Base-by-base conservation (phyloP, 2,113 vertebrate genomes). In the Monarcha castaneiventris region DNA sequence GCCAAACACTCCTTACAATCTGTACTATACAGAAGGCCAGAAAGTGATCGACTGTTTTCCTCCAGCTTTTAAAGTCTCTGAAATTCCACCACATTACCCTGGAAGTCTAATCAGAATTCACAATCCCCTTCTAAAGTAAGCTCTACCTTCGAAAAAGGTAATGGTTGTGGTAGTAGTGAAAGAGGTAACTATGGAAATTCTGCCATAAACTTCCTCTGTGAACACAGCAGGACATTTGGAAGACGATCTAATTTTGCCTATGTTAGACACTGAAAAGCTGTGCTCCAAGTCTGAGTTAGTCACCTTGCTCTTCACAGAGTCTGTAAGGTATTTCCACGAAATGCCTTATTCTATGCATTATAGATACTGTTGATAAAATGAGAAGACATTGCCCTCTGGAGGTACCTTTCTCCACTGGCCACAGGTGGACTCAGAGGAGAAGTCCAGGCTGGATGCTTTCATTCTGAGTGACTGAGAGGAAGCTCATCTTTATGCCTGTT, bases 361-460 rank as follows among this genome's bases (percentile, higher is more conserved):
- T 37, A 88, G 41, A 11, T 16, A 27, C 17, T 83, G 66, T 27
- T 80, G 32, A 76, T 83, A 90, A 88, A 88, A 93, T 84, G 72
- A 86, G 88, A 95, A 86, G 55, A 93, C 35, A 55, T 88, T 96
- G 96, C 94, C 92, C 94, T 93, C 96, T 94, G 92, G 94, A 97
- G 95, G 90, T 86, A 16, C 63, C 51, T 93, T 86, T 80, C 46
- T 80, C 88, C 61, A 43, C 18, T 69, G 82, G 74, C n/a, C 88
- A 66, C 4, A 62, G 67, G 41, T 25, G 59, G 55, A 62, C 27
- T 41, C 19, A 3, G 10, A 84, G 32, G 25, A 59, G 11, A 55
- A 68, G 54, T 37, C 37, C 55, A 64, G 20, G 23, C 17, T 22
- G 44, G 32, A 49, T 44, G 17, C 10, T 63, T 64, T 20, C 17